Percentiles rank a stretch among this genome's conserved stretches.
These are phyloP conservation scores for Cephus sareptanus DNA, from an alignment of 2,888 invertebrate genomes.

Conservation along the genomic window DNA sequence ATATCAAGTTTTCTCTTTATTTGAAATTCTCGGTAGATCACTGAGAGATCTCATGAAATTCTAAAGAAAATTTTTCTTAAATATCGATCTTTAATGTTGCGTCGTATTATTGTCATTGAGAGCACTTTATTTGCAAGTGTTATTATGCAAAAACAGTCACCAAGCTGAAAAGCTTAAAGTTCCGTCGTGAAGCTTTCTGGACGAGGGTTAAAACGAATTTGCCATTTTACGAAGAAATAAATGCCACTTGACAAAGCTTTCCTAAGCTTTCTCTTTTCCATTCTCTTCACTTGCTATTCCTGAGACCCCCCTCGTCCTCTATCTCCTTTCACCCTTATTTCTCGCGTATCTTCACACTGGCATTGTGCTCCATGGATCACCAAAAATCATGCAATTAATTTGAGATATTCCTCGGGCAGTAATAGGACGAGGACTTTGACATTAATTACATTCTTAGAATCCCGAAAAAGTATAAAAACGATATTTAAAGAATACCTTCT, in stretches of 20 bases:
- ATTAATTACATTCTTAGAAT: no score
- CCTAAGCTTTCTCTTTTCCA: constrained; percentile 10
- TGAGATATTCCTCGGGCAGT: background rate
- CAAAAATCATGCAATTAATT: no score
- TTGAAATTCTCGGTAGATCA: background rate
- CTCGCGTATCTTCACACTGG: background rate
- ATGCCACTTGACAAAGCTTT: background rate
- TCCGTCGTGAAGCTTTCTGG: background rate
- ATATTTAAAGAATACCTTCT: background rate
- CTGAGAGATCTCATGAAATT: background rate
- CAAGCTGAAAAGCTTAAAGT: background rate
- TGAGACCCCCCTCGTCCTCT: constrained; percentile 16
- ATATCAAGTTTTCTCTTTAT: background rate
- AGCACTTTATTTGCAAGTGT: background rate
- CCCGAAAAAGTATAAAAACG: no score
- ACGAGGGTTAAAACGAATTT: background rate
- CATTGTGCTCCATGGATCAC: no score
- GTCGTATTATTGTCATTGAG: background rate
- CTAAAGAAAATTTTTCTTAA: background rate
- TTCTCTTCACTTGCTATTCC: constrained; percentile 26
- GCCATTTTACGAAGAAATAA: background rate
- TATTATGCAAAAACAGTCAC: background rate
- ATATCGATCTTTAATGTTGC: background rate
- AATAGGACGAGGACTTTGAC: background rate
- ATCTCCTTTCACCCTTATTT: constrained; percentile 5